Evolutionary conservation across 2,797 vertebrate genomes (phyloP).

Genomic region (Botia kubotai): DNA sequence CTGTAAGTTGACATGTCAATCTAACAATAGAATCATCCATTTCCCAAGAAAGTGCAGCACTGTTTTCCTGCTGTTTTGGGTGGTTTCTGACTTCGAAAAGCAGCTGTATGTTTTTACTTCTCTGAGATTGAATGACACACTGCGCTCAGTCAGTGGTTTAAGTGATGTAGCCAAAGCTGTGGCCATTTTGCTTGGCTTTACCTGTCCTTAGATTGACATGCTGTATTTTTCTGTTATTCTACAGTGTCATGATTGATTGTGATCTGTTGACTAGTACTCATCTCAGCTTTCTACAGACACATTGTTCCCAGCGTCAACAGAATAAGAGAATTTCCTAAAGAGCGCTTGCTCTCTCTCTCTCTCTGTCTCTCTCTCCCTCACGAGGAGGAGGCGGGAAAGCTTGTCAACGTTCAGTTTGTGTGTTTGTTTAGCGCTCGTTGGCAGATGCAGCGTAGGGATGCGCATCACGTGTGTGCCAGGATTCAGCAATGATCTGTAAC

Average conservation of each 20-base stretch:
- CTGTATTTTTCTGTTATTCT: conserved; percentile 56
- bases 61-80: neutral
- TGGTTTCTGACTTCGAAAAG: conserved; percentile 1
- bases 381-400: conserved; percentile 56
- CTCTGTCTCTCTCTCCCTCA: neutral
- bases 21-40: neutral
- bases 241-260: conserved; percentile 70
- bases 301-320: conserved; percentile 71
- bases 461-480: conserved; percentile 10
- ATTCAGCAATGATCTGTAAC: conserved; percentile 66
- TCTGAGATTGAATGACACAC: conserved; percentile 36
- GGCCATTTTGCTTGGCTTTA: conserved; percentile 22
- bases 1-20: neutral
- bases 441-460: conserved; percentile 33
- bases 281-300: conserved; percentile 73
- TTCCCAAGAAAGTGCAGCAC: neutral
- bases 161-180: conserved; percentile 2
- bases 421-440: conserved; percentile 24
- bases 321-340: conserved; percentile 32
- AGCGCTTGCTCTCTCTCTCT: conserved; percentile 48
- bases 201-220: conserved; percentile 45
- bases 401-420: conserved; percentile 67
- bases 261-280: conserved; percentile 66
- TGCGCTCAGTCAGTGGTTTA: conserved; percentile 22
- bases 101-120: neutral